A percentile compares a stretch with the other conserved stretches of the same genome.
Conservation (phyloP, 1,140 invertebrate genomes). For the Drosophila sechellia region DNA sequence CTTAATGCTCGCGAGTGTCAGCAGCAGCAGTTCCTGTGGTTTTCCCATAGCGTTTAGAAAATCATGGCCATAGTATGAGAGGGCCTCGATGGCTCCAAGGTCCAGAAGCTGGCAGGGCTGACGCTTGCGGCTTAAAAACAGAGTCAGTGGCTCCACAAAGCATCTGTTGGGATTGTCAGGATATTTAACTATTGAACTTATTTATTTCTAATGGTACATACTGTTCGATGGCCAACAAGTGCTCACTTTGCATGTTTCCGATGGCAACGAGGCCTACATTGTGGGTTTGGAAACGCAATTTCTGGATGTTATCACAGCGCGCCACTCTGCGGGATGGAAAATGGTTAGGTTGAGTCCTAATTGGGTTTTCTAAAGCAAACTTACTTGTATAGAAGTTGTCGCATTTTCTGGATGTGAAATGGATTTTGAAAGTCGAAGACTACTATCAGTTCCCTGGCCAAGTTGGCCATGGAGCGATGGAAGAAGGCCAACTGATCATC, state of each 20-base stretch:
- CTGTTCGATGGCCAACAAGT: slow-evolving; percentile 77
- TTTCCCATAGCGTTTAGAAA: slow-evolving; percentile 73
- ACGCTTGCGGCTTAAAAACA: slow-evolving; percentile 69
- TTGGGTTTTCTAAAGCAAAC: neutral
- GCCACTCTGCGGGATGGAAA: slow-evolving; percentile 57
- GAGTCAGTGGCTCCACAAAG: slow-evolving; percentile 80
- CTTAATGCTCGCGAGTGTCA: slow-evolving; percentile 89
- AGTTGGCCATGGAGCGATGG: slow-evolving; percentile 67
- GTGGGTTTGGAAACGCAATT: slow-evolving; percentile 77
- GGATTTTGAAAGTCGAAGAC: slow-evolving; percentile 78
- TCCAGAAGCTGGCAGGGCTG: slow-evolving; percentile 70
- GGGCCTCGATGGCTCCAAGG: slow-evolving; percentile 78
- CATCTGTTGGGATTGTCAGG: slow-evolving; percentile 34
- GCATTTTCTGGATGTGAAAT: slow-evolving; percentile 81
- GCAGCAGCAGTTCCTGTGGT: slow-evolving; percentile 70
- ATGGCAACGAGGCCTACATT: slow-evolving; percentile 70
- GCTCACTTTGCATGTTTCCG: slow-evolving; percentile 71
- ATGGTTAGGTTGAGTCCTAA: neutral
- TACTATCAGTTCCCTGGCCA: slow-evolving; percentile 73
- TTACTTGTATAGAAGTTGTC: slow-evolving; percentile 77
- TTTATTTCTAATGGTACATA: slow-evolving; percentile 11
- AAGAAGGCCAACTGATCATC: slow-evolving; percentile 80
- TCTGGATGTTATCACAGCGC: slow-evolving; percentile 79
- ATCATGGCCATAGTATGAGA: slow-evolving; percentile 77
- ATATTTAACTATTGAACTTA: neutral